Evolutionary conservation across 2,888 invertebrate species (phyloP).

Genomic region (Neelides folsomi): DNA sequence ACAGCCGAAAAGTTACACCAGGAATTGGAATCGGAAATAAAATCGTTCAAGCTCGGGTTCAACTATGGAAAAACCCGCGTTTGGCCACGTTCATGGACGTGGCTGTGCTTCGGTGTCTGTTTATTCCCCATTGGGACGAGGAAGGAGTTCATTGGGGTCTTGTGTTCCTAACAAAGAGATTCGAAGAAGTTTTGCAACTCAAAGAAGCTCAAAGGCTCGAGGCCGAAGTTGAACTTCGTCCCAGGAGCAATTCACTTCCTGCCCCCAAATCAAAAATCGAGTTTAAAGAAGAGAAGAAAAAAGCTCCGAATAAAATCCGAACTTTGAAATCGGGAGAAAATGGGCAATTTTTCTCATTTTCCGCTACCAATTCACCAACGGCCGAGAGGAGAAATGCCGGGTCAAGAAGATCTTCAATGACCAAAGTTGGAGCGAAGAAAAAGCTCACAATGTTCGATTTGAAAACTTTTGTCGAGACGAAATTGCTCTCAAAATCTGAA

Average conservation of each 20-base stretch:
- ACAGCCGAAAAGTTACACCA: conserved; percentile 14
- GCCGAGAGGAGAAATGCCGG: conserved; percentile 20
- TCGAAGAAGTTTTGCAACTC: conserved; percentile 29
- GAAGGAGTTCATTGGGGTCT: conserved; percentile 97
- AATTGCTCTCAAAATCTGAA: conserved; percentile 77
- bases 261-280: conserved; percentile 72
- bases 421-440: conserved; percentile 62
- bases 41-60: conserved; percentile 13
- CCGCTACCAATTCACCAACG: conserved; percentile 30
- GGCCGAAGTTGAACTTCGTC: conserved; percentile 40
- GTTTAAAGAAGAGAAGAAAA: conserved; percentile 3
- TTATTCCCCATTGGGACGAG: conserved; percentile 94
- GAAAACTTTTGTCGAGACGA: conserved; percentile 81
- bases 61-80: conserved; percentile 45
- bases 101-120: conserved; percentile 85
- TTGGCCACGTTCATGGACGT: conserved; percentile 94
- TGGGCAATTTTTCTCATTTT: conserved; percentile 26
- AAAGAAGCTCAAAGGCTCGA: conserved; percentile 20
- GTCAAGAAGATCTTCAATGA: conserved; percentile 46
- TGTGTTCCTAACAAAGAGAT: conserved; percentile 67
- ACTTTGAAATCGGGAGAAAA: conserved; percentile 13
- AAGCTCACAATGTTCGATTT: conserved; percentile 85
- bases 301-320: conserved; percentile 10
- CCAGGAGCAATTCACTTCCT: conserved; percentile 82
- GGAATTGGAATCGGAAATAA: conserved; percentile 7